A percentile compares a stretch with the other conserved stretches of the same genome.
These are phyloP conservation scores for Taenaris catops DNA, from an alignment of 2,888 invertebrate genomes.

Conservation along the genomic window DNA sequence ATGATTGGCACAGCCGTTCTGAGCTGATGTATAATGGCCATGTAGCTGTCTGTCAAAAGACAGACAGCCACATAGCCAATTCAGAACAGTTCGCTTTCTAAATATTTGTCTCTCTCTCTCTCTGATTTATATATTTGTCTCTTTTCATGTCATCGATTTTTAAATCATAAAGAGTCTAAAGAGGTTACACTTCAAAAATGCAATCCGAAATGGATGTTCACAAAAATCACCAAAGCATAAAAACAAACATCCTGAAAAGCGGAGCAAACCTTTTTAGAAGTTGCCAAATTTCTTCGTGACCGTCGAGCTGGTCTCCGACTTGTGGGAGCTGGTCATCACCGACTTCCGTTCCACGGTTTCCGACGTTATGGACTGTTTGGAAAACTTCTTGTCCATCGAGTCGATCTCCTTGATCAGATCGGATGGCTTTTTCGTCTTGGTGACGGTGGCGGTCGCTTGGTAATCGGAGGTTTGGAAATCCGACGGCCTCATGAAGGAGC, in stretches of 20 bases:
- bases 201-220: too few species aligned
- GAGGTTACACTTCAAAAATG: too few species aligned
- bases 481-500: conserved; percentile 72
- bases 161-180: too few species aligned
- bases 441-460: conserved; percentile 43
- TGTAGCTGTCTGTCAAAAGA: too few species aligned
- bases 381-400: conserved; percentile 82
- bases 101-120: too few species aligned
- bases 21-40: too few species aligned
- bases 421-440: conserved; percentile 52
- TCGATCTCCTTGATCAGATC: conserved; percentile 73
- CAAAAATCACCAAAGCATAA: not conserved
- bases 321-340: conserved; percentile 82
- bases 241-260: conserved; percentile 5
- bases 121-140: too few species aligned
- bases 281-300: conserved; percentile 79
- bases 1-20: too few species aligned
- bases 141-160: too few species aligned
- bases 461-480: conserved; percentile 67
- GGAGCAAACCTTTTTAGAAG: conserved; percentile 45
- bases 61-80: too few species aligned
- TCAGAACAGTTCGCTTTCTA: too few species aligned
- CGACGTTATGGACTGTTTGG: conserved; percentile 84
- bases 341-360: conserved; percentile 85
- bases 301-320: conserved; percentile 77